A percentile compares a stretch with the other conserved stretches of the same genome.
Conservation (phyloP, 2,888 invertebrate genomes). For the Tuberolachnus salignus region DNA sequence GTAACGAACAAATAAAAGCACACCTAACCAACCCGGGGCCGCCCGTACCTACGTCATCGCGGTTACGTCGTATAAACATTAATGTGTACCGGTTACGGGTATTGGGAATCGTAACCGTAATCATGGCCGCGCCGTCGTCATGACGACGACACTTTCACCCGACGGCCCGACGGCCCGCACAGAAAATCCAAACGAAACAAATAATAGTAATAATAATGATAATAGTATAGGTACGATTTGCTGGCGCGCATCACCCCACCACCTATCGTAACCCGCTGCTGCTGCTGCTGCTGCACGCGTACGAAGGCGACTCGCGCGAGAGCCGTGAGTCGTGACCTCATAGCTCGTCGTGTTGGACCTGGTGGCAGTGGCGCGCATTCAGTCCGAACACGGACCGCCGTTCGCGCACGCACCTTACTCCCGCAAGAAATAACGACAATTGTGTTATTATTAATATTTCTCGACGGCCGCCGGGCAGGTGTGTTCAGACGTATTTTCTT, state of each 20-base stretch:
- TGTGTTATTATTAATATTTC: neutral
- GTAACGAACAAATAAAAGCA: no score
- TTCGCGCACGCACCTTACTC: neutral
- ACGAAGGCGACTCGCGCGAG: neutral
- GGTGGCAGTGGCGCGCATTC: constrained; percentile 7
- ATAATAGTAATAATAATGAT: no score
- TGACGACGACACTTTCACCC: constrained; percentile 43
- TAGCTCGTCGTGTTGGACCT: neutral
- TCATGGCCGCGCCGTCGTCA: constrained; percentile 6
- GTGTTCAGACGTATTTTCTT: neutral
- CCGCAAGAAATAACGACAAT: neutral
- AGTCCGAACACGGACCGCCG: constrained; percentile 6
- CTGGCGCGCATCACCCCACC: constrained; percentile 26
- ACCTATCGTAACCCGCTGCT: neutral
- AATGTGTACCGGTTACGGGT: no score
- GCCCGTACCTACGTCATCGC: no score
- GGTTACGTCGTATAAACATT: no score
- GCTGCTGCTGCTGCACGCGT: no score
- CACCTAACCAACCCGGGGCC: no score
- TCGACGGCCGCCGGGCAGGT: neutral
- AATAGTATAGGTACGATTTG: constrained; percentile 12
- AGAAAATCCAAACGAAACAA: no score
- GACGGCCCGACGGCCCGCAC: neutral
- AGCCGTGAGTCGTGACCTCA: constrained; percentile 21
- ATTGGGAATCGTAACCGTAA: no score